Conservation (phyloP, 2,113 vertebrate species). For the Oncorhynchus clarkii region DNA sequence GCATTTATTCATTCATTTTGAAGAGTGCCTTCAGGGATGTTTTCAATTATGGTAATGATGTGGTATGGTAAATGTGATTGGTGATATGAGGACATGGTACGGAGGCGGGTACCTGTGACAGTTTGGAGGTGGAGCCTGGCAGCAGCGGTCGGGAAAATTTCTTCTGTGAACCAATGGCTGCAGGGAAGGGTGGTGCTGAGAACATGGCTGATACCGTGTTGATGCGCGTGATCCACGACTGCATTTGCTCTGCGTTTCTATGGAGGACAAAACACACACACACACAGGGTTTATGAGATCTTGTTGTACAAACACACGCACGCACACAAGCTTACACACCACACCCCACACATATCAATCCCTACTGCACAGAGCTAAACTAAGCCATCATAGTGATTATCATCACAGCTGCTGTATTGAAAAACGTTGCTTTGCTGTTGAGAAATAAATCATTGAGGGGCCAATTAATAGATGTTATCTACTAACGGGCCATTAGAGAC, state of each 20-base stretch:
- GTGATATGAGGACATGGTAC: not conserved
- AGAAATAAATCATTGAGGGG: slow-evolving; percentile 50
- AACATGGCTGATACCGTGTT: slow-evolving; percentile 97
- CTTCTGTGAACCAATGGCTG: slow-evolving; percentile 94
- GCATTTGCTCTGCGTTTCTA: slow-evolving; percentile 93
- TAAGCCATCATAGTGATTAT: slow-evolving; percentile 54
- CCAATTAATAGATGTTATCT: slow-evolving; percentile 59
- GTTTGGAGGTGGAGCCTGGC: slow-evolving; percentile 87
- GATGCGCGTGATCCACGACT: slow-evolving; percentile 98
- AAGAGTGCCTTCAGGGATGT: too few relatives aligned
- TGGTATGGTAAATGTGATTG: too few relatives aligned
- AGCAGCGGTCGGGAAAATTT: slow-evolving; percentile 92
- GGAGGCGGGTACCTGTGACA: slow-evolving; percentile 81
- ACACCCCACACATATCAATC: not conserved
- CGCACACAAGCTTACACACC: not conserved
- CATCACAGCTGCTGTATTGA: slow-evolving; percentile 23
- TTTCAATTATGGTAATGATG: too few relatives aligned
- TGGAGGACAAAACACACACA: not conserved
- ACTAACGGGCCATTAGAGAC: slow-evolving; percentile 45
- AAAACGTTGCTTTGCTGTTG: slow-evolving; percentile 28
- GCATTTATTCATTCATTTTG: too few relatives aligned
- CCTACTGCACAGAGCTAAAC: slow-evolving; percentile 3
- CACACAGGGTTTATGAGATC: too few relatives aligned
- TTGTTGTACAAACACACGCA: too few relatives aligned
- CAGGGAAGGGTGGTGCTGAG: slow-evolving; percentile 92